Evolutionary conservation across 2,888 invertebrate genomes (phyloP), one percentile per base, ranked within the genome.

Genomic region (Perizoma affinitatum): DNA sequence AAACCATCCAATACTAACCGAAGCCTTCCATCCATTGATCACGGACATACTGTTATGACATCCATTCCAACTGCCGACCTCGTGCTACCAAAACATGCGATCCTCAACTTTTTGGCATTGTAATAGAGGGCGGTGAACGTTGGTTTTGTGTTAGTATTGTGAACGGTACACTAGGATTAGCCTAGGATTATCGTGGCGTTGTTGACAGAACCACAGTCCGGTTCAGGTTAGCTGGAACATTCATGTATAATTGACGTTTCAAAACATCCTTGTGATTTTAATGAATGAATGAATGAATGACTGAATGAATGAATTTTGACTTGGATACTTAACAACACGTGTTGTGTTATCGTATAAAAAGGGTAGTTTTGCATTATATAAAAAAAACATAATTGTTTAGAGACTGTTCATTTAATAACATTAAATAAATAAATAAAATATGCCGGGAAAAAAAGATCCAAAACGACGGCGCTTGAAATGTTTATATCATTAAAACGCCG

Each of bases 141-240:
- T 41, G 42, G n/a, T n/a, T 11, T 36, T 6, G 22, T 45, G 47
- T 4, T 40, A 35, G 42, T 54, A 46, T 58, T 54, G 51, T 42
- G 50, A 49, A 42, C 43, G 46, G 44, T 36, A 51, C 54, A 42
- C 50, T 58, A 54, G 62, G 62, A 62, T 62, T 58, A 58, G 58
- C 44, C 54, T 54, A 58, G 62, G 62, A 62, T 62, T 62, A 62
- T 43, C 58, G 50, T 43, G 54, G 47, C 54, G 54, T 49, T 61
- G 62, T 54, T 54, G 58, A 51, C 54, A 38, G 38, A 46, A 42
- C 9, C 47, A 43, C 51, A 58, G 54, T 0, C 8, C 2, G 1
- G 1, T 38, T 35, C 6, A 34, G 10, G 4, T 54, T 8, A 22
- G 54, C 49, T 54, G 45, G 46, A 6, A 33, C 8, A 57, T 10